Evolutionary conservation across 2,113 vertebrate genomes (phyloP).

Genomic region (Nothoprocta perdicaria): DNA sequence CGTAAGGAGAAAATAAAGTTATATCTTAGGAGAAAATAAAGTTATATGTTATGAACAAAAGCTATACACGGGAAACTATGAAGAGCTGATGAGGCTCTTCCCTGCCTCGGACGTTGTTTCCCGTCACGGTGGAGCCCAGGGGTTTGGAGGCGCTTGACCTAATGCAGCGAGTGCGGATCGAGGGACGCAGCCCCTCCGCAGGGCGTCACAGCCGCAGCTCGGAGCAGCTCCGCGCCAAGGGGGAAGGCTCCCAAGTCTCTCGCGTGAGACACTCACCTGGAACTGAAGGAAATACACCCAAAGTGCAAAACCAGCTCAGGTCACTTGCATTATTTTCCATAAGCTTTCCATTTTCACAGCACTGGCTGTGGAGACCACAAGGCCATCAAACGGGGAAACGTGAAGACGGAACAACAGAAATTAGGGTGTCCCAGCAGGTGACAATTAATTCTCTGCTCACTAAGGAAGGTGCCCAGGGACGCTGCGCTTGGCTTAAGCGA

Average conservation of each 20-base stretch:
- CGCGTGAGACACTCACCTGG: not conserved
- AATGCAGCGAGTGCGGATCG: not conserved
- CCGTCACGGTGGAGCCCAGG: not conserved
- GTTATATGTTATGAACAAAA: not conserved
- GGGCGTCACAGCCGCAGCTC: not conserved
- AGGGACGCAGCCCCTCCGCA: not conserved
- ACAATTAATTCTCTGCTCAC: not conserved
- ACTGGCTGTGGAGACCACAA: not conserved
- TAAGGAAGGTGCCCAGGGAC: not conserved
- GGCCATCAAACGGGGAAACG: not conserved
- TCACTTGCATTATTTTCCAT: not conserved
- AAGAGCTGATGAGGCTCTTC: not conserved
- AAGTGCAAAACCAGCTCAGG: not conserved
- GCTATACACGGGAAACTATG: not conserved
- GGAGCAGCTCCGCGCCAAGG: not conserved
- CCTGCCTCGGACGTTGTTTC: not conserved
- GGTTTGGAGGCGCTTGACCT: not conserved
- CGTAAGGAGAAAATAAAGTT: not conserved
- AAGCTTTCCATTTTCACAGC: not conserved
- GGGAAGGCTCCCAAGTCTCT: not conserved
- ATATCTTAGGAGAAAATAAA: not conserved
- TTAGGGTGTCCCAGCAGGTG: not conserved
- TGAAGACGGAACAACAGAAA: not conserved
- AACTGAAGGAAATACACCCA: not conserved
- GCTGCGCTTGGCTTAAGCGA: not conserved